phyloP scores from a whole-genome alignment of 2,888 invertebrate species.

The Ptychoptera albimana region DNA sequence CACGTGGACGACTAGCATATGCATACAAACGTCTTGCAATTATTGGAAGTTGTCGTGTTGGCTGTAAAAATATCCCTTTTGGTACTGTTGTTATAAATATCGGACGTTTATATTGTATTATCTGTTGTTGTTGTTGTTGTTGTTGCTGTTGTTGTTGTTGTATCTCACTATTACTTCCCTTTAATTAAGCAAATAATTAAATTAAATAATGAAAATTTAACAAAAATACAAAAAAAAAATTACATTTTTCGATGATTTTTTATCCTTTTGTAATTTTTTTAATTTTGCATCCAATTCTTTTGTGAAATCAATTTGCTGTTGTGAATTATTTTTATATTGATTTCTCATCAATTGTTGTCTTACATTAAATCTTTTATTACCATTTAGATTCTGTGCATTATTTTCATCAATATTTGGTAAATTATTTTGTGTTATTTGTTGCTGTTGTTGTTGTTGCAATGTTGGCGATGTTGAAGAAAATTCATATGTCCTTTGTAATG shows the following conservation, averaged over 20 bases:
- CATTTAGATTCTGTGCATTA: not conserved
- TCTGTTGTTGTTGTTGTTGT: not conserved
- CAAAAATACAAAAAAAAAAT: not conserved
- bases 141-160: not conserved
- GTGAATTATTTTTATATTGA: slow-evolving; percentile 3
- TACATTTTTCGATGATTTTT: slow-evolving; percentile 19
- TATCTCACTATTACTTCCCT: slow-evolving; percentile 17
- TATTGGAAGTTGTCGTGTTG: slow-evolving; percentile 43
- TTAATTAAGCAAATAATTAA: slow-evolving; percentile 2
- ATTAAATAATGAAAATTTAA: not conserved
- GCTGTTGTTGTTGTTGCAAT: not conserved
- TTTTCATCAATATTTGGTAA: not conserved
- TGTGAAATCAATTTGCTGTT: slow-evolving; percentile 36
- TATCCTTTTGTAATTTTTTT: slow-evolving; percentile 47
- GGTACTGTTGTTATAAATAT: slow-evolving; percentile 71
- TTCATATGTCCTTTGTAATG: slow-evolving; percentile 27
- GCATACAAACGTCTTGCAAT: slow-evolving; percentile 39
- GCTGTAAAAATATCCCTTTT: slow-evolving; percentile 60
- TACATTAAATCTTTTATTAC: slow-evolving; percentile 4
- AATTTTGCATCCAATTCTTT: slow-evolving; percentile 57
- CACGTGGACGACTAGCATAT: slow-evolving; percentile 44
- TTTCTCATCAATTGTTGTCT: not conserved
- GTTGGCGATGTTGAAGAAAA: not conserved
- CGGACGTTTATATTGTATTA: slow-evolving; percentile 27
- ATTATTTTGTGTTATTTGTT: not conserved